A percentile compares a stretch with the other conserved stretches of the same genome.
These are phyloP conservation scores for Bibio marci DNA, from an alignment of 2,888 invertebrate species.

Conservation along the genomic window DNA sequence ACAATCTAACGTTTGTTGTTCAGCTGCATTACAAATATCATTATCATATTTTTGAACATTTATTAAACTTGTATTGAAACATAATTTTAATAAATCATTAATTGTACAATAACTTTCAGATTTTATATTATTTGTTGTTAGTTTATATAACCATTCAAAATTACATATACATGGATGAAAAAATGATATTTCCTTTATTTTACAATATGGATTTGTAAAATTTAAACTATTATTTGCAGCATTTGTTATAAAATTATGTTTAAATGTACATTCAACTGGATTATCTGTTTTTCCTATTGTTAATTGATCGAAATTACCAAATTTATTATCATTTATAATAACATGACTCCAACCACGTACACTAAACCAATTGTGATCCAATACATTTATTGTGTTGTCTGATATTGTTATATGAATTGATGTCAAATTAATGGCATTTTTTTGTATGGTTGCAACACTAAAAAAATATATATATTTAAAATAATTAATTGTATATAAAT, in stretches of 20 bases:
- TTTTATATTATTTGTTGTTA: constrained; percentile 21
- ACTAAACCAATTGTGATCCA: constrained; percentile 21
- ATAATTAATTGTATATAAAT: too few species aligned
- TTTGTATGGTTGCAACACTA: constrained; percentile 23
- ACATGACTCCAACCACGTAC: constrained; percentile 20
- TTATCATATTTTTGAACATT: constrained; percentile 21
- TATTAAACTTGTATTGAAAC: constrained; percentile 21
- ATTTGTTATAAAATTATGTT: constrained; percentile 21
- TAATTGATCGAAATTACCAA: constrained; percentile 19
- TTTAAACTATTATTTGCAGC: constrained; percentile 21
- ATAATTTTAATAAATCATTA: constrained; percentile 15
- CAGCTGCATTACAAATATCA: constrained; percentile 21
- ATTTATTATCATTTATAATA: constrained; percentile 20
- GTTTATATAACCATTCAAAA: constrained; percentile 17
- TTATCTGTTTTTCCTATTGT: constrained; percentile 14
- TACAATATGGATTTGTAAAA: constrained; percentile 19
- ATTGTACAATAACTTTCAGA: constrained; percentile 23
- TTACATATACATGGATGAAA: constrained; percentile 21
- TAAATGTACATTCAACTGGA: constrained; percentile 19
- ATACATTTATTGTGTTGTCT: constrained; percentile 18
- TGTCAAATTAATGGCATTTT: constrained; percentile 21
- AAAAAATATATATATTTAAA: too few species aligned
- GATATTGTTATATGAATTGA: constrained; percentile 20
- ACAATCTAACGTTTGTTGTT: constrained; percentile 17
- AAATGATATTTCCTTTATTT: constrained; percentile 19